Base-by-base conservation (phyloP, 2,797 vertebrate genomes). In the Gymnoscopelus microlampas region DNA sequence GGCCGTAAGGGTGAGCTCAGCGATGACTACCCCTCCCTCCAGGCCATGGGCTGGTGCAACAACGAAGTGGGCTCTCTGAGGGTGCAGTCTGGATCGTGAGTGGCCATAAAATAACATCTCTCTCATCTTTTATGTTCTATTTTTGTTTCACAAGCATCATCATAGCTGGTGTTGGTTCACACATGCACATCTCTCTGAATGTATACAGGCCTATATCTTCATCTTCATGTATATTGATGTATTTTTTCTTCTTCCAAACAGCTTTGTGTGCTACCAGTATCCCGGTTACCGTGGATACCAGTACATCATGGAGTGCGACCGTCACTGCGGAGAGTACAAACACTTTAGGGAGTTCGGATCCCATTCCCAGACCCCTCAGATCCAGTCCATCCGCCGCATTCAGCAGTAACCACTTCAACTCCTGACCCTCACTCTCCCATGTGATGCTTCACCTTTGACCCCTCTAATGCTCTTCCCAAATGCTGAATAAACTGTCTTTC, bases 191-290 rank as follows among this genome's bases (percentile, higher is more conserved):
- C 10, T 50, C 48, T 50, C 48, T 14, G 48, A 13, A 39, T 61
- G 19, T 1, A 3, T 53, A 2, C 6, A 35, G 19, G 19, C 19
- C 19, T 19, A 19, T 19, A 19, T 7, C 32, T 23, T 39, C 2
- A 19, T 53, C 19, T 7, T 24, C 26, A 47, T 29, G 29, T 39
- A 4, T 53, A 13, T 49, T 5, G 53, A 29, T 14, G 39, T 2
- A 5, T 1, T 53, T 9, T 29, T 57, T 47, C 13, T 63, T 1
- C 50, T 66, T 77, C 74, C 13, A 61, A 3, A 13, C 90, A 98
- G 97, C 71, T 98, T 96, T 85, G 96, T 98, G 73, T 97, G 96
- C 92, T 97, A 95, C 72, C 97, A 98, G 92, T 98, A 94, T 82
- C 97, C 97, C 0, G 96, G 97, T 23, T 98, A 97, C 77, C 95